Evolutionary conservation across 2,797 vertebrate genomes (phyloP), one percentile per base, ranked within the genome.

Genomic region (Enteromius paludinosus): DNA sequence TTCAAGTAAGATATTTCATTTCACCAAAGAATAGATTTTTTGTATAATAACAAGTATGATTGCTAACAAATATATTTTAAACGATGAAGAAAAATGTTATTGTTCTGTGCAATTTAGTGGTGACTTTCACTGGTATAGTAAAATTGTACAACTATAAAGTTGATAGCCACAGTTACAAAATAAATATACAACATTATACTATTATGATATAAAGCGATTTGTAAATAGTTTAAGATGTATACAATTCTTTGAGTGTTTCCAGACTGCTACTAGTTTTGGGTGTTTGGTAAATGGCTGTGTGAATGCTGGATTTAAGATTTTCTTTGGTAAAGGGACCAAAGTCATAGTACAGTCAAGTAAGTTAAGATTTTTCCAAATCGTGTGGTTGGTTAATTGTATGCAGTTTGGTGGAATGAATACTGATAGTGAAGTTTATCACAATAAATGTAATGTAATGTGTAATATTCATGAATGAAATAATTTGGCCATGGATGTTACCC

Each of bases 271-370:
- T 20, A 30, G 77, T 69, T 79, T 69, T 79, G 1, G 33, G 14
- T 28, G 18, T 56, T 28, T 56, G 3, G 6, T 56, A 35, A 56
- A 12, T 54, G 47, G 4, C 30, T 79, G 77, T 69, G 77, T 68
- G 77, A 56, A 41, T 69, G 33, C 1, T 56, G 77, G 33, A 20
- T 56, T 0, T 25, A 78, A 41, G 41, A 20, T 71, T 56, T 69
- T 15, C 10, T 83, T 83, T 59, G 81, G 65, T 38, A 49, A 17
- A 0, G 73, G 72, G 14, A 77, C 81, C 28, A 56, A 56, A 69
- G 35, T 83, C 33, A 54, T 47, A 59, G 70, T 87, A 66, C 74
- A 73, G 1, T 17, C 84, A 62, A 84, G 87, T 87, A 81, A 84
- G 87, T 75, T 38, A 43, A 15, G 5, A 35, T n/a, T 30, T 69